Percentiles rank a stretch among this genome's conserved stretches.
These are phyloP conservation scores for Gymnoscopelus braueri DNA, from an alignment of 2,797 vertebrate species.

Conservation along the genomic window DNA sequence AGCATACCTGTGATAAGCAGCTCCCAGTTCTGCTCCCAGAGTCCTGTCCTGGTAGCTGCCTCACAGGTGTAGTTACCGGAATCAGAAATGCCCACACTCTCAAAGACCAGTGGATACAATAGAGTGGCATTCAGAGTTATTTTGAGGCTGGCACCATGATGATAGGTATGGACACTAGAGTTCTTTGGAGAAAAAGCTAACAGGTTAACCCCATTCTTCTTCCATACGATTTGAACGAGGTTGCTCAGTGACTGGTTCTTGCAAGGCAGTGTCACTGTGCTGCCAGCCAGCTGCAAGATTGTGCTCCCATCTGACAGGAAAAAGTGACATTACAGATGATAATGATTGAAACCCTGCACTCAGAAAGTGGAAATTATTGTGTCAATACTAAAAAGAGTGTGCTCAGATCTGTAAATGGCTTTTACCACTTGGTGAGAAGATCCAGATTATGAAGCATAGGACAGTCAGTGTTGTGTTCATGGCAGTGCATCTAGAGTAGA, in stretches of 20 bases:
- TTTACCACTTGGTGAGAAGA: constrained; percentile 54
- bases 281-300: constrained; percentile 12
- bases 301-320: constrained; percentile 26
- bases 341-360: too few species aligned
- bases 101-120: constrained; percentile 32
- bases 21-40: not conserved
- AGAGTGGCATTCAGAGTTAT: not conserved
- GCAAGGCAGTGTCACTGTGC: constrained; percentile 41
- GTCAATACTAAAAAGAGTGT: not conserved
- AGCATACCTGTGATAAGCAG: constrained; percentile 58
- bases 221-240: constrained; percentile 29
- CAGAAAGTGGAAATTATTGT: too few species aligned
- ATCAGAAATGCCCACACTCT: constrained; percentile 17
- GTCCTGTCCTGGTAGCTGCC: fast-evolving
- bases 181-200: fast-evolving
- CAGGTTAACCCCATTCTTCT: not conserved
- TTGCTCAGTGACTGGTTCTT: not conserved
- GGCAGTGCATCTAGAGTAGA: constrained; percentile 12
- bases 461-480: constrained; percentile 24
- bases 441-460: constrained; percentile 41
- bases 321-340: too few species aligned
- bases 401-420: not conserved
- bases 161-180: fast-evolving
- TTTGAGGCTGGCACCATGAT: fast-evolving
- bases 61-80: constrained; percentile 65